Percentiles rank a stretch among this genome's conserved stretches.
These are phyloP conservation scores for Myrmecobius fasciatus DNA, from an alignment of 2,113 vertebrate species.

Conservation along the genomic window DNA sequence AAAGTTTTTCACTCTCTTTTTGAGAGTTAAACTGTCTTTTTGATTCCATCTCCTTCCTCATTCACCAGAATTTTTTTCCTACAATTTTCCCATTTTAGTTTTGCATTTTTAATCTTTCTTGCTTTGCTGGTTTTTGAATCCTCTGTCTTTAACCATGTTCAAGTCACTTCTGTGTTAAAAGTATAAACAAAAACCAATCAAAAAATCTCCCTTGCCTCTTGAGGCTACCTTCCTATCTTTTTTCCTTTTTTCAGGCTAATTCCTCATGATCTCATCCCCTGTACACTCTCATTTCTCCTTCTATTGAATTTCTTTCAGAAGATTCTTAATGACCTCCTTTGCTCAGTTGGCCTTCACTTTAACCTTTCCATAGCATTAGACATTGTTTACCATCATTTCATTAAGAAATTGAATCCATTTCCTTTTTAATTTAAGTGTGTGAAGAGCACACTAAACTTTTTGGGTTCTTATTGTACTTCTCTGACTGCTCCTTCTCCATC, in stretches of 20 bases:
- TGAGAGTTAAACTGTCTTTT: background rate
- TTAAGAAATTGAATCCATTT: too few species aligned
- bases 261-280: background rate
- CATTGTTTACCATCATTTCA: too few species aligned
- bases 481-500: too few species aligned
- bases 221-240: background rate
- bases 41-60: background rate
- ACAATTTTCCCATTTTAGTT: background rate
- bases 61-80: background rate
- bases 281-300: background rate
- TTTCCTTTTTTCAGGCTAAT: background rate
- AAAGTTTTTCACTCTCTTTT: background rate
- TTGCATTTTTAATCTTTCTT: background rate
- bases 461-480: too few species aligned
- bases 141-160: background rate
- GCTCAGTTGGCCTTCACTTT: too few species aligned
- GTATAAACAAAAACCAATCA: background rate
- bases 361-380: too few species aligned
- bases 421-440: too few species aligned
- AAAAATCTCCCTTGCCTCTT: background rate
- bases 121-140: background rate
- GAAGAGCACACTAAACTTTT: too few species aligned
- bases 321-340: too few species aligned
- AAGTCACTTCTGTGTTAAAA: background rate
- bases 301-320: background rate